Conservation (phyloP, 1,140 invertebrate genomes). For the Cataglyphis hispanica region DNA sequence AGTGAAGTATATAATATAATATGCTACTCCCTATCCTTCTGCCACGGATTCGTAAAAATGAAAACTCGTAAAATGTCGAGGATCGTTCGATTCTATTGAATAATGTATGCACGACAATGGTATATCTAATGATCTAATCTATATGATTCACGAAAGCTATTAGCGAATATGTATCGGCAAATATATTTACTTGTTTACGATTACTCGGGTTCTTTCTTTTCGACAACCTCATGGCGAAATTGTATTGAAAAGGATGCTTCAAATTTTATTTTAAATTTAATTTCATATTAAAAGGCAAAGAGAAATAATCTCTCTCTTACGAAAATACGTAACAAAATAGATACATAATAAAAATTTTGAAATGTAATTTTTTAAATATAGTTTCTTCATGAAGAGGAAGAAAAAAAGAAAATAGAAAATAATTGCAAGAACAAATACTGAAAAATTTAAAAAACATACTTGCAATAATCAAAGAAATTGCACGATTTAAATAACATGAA, state of each 20-base stretch:
- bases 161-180: conserved; percentile 49
- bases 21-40: not conserved
- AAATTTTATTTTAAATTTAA: too few relatives aligned
- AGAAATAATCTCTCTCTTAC: not conserved
- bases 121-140: conserved; percentile 34
- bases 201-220: conserved; percentile 9
- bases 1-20: conserved; percentile 12
- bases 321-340: not conserved
- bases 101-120: conserved; percentile 62
- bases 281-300: not conserved
- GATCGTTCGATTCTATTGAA: conserved; percentile 56
- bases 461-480: not conserved
- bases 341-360: not conserved
- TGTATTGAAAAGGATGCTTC: not conserved
- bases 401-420: not conserved
- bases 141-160: conserved; percentile 53
- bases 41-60: conserved; percentile 45
- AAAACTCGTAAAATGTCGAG: conserved; percentile 44
- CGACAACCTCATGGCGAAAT: not conserved
- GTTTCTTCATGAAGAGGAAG: not conserved
- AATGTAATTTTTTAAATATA: not conserved
- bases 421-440: not conserved
- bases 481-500: not conserved
- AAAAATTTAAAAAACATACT: too few relatives aligned
- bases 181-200: conserved; percentile 37